Evolutionary conservation across 2,113 vertebrate genomes (phyloP).

Genomic region (Vanacampus margaritifer): DNA sequence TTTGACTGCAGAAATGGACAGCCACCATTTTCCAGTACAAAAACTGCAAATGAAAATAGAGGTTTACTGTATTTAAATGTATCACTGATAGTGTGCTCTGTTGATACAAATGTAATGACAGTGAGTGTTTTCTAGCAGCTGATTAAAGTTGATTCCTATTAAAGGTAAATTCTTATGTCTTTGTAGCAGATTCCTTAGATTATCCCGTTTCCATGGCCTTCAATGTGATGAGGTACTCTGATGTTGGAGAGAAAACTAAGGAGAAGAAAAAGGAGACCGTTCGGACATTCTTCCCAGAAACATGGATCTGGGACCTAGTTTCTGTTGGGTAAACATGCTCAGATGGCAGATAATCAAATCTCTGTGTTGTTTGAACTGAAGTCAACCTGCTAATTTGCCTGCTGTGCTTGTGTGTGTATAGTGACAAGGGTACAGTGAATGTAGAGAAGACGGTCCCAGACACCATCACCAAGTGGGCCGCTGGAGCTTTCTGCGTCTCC

Average conservation of each 20-base stretch:
- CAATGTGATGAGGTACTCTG: not conserved
- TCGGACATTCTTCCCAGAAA: conserved; percentile 83
- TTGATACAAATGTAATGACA: not conserved
- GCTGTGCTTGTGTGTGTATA: conserved; percentile 17
- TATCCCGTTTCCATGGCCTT: not conserved
- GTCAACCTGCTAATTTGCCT: not conserved
- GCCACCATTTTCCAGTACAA: no score
- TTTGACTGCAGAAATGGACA: not conserved
- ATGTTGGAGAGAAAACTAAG: not conserved
- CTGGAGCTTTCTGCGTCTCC: conserved; percentile 80
- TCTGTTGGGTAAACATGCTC: conserved; percentile 68
- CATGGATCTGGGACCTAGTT: conserved; percentile 86
- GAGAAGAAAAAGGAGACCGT: conserved; percentile 56
- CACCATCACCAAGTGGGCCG: conserved; percentile 85
- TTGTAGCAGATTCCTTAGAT: not conserved
- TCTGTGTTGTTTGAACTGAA: not conserved
- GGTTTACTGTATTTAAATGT: no score
- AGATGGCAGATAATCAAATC: conserved; percentile 8
- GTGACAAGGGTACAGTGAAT: conserved; percentile 46
- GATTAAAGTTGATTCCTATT: not conserved
- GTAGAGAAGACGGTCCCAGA: conserved; percentile 77
- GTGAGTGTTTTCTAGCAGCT: not conserved
- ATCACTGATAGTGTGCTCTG: not conserved
- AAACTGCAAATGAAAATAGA: no score
- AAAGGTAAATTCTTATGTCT: not conserved